A percentile compares a stretch with the other conserved stretches of the same genome.
Evolutionary conservation across 2,113 vertebrate genomes (phyloP).

Genomic region (Dasypus novemcinctus): DNA sequence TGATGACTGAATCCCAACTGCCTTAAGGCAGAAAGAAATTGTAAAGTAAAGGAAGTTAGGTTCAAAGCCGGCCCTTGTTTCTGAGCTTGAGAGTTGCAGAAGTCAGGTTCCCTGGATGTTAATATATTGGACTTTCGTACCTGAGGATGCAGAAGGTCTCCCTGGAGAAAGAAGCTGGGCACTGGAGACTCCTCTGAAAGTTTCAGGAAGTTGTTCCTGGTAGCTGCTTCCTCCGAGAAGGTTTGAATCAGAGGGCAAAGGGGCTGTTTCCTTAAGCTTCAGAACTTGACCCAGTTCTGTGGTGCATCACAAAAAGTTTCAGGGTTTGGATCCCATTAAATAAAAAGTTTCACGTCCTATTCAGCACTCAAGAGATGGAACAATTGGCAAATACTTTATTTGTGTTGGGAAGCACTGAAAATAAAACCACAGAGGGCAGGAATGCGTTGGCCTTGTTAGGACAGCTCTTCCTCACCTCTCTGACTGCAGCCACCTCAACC

Average conservation of each 20-base stretch:
- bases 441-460: not conserved
- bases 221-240: not conserved
- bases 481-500: accelerated
- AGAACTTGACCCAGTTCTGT: not conserved
- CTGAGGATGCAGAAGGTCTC: not conserved
- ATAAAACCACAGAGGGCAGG: not conserved
- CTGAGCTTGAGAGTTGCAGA: not conserved
- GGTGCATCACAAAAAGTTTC: not conserved
- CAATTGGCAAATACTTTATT: not conserved
- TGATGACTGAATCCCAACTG: not conserved
- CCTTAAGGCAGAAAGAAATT: not conserved
- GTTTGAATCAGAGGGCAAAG: not conserved
- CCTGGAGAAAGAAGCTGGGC: not conserved
- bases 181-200: not conserved
- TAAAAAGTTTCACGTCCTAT: not conserved
- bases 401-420: not conserved
- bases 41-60: not conserved
- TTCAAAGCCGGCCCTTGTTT: not conserved
- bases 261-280: not conserved
- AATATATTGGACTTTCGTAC: not conserved
- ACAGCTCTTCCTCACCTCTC: no score
- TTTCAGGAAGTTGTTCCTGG: not conserved
- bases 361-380: not conserved
- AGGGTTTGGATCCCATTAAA: not conserved
- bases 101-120: not conserved